Base-by-base conservation (phyloP, 1,140 invertebrate species). In the Drosophila triauraria region DNA sequence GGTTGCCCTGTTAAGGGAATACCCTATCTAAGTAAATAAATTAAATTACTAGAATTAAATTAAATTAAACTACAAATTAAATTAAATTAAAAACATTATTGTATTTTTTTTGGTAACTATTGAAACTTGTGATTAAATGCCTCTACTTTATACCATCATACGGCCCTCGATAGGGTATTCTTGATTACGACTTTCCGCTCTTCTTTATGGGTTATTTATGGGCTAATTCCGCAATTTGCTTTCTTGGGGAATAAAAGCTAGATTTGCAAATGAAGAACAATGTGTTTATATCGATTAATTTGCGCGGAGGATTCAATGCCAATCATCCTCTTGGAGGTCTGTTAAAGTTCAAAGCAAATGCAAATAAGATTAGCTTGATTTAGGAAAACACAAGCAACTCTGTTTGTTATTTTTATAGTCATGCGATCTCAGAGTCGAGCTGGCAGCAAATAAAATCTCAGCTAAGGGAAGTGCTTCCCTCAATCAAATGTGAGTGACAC, bases 161-260 rank as follows among this genome's bases (percentile, higher is more conserved):
- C 3, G 1, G 10, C 7, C 32, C 1, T 5, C 2, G 46, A 12
- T 17, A 61, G 59, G 23, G 59, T 54, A 61, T 61, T 25, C 17
- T 13, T 4, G 2, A 2, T 1, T 25, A 25, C 53, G 53, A 8
- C 59, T 35, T 30, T 15, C 32, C 17, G 20, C 23, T 4, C 4
- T 65, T 77, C 46, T 48, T 71, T 50, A 48, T 83, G 43, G 30
- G 43, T 76, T 61, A 78, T 82, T 86, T 68, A 86, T 79, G 65
- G 44, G 59, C 67, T 60, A 64, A 67, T 76, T 72, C 68, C 57
- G 42, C 53, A 35, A 7, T 54, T 57, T 32, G 25, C 35, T 57
- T 63, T 75, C 46, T 42, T 51, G 69, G 46, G 57, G 54, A 35
- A 25, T 32, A 35, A 43, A 32, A 51, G 17, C 30, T 48, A 27